Evolutionary conservation across 2,888 invertebrate species (phyloP).

Genomic region (Drosophila anceps): DNA sequence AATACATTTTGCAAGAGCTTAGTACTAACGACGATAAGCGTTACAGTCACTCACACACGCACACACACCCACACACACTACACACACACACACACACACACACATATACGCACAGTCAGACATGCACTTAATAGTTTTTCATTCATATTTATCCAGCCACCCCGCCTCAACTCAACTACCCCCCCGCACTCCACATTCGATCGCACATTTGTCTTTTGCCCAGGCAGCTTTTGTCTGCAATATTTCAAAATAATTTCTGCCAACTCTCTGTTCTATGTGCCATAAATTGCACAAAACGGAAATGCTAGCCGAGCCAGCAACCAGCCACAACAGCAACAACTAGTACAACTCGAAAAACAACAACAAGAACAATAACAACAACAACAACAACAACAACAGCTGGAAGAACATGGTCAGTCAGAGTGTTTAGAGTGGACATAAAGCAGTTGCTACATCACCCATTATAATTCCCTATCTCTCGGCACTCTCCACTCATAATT

Average conservation of each 20-base stretch:
- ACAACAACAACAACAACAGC: conserved; percentile 13
- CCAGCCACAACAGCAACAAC: conserved; percentile 23
- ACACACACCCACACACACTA: too few species aligned
- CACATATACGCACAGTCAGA: conserved; percentile 9
- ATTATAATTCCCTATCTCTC: conserved; percentile 59
- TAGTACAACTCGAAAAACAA: conserved; percentile 13
- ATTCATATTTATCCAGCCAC: conserved; percentile 49
- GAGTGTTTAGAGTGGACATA: conserved; percentile 55
- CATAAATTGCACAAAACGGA: conserved; percentile 61
- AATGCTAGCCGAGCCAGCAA: conserved; percentile 30
- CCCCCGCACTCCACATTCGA: background rate
- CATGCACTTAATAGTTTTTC: conserved; percentile 68
- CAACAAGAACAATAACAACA: conserved; percentile 18
- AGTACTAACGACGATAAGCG: conserved; percentile 12
- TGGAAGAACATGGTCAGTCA: conserved; percentile 20
- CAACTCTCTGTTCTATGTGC: conserved; percentile 34
- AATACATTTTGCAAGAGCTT: conserved; percentile 1
- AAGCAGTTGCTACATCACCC: conserved; percentile 49
- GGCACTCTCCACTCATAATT: conserved; percentile 53
- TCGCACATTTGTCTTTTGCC: conserved; percentile 57
- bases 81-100: background rate
- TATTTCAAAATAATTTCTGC: conserved; percentile 75
- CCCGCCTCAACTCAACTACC: conserved; percentile 7
- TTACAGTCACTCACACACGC: conserved; percentile 2
- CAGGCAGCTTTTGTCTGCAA: conserved; percentile 61